These are phyloP conservation scores for Chrysaora quinquecirrha DNA, from an alignment of 30 jellyfish, hydroid and myxozoan genomes.

Conservation along the genomic window DNA sequence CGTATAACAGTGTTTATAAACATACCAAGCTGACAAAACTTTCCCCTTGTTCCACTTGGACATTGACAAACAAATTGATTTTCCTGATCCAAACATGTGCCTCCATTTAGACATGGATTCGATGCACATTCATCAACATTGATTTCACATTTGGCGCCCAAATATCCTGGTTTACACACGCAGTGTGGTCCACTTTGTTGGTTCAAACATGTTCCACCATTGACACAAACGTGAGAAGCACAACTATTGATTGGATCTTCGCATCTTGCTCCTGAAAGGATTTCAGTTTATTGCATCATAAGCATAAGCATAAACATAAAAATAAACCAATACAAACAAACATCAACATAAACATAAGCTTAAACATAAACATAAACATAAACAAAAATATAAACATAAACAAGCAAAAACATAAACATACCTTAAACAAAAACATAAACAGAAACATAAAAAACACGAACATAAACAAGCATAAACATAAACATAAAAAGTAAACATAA, in stretches of 20 bases:
- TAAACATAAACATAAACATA: too few species aligned
- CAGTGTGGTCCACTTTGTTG: conserved; percentile 43
- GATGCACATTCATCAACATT: conserved; percentile 79
- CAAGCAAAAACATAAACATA: too few species aligned
- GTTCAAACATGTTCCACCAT: conserved; percentile 82
- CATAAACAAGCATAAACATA: too few species aligned
- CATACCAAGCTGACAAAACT: conserved; percentile 63
- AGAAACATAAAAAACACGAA: too few species aligned
- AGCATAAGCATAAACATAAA: too few species aligned
- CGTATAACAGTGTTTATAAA: not conserved
- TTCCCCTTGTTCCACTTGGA: conserved; percentile 79
- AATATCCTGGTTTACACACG: conserved; percentile 75
- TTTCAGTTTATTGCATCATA: too few species aligned
- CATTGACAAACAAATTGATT: conserved; percentile 78
- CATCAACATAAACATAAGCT: too few species aligned
- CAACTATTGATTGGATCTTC: conserved; percentile 55
- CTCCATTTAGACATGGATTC: conserved; percentile 78
- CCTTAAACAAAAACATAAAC: too few species aligned
- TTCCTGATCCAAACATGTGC: conserved; percentile 73
- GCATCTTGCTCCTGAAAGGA: conserved; percentile 62
- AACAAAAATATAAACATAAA: too few species aligned
- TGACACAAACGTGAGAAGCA: conserved; percentile 62
- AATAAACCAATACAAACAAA: too few species aligned
- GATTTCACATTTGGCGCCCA: conserved; percentile 64
- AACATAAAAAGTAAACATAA: too few species aligned